Conservation (phyloP, 2,888 invertebrate species). For the Therioaphis trifolii region DNA sequence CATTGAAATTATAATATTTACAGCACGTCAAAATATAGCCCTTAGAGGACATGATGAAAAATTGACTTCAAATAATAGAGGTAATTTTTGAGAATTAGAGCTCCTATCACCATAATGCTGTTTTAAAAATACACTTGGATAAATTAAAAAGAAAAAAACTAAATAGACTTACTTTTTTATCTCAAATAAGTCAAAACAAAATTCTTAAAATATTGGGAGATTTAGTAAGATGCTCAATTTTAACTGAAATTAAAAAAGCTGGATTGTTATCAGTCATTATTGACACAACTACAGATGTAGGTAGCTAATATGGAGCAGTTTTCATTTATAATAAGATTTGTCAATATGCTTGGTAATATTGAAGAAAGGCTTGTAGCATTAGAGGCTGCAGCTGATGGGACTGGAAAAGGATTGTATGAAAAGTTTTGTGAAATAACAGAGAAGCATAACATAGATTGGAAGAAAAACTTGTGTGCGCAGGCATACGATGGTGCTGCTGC, state of each 20-base stretch:
- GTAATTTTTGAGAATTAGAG: neutral
- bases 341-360: constrained; percentile 1
- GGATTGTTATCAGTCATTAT: constrained; percentile 24
- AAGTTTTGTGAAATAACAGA: constrained; percentile 19
- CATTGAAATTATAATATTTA: constrained; percentile 1
- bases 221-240: neutral
- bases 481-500: neutral
- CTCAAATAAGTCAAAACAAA: neutral
- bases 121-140: neutral
- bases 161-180: neutral
- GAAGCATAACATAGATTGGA: constrained; percentile 6
- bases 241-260: constrained; percentile 13
- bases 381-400: constrained; percentile 8
- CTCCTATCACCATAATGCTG: neutral
- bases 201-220: constrained; percentile 1
- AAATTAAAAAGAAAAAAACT: neutral
- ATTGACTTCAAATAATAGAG: neutral
- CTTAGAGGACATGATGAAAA: neutral
- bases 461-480: constrained; percentile 13
- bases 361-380: constrained; percentile 19
- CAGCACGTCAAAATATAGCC: neutral
- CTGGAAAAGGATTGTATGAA: constrained; percentile 22
- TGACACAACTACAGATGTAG: constrained; percentile 5
- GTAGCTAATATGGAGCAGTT: constrained; percentile 5
- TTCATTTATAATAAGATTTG: constrained; percentile 24